Evolutionary conservation across 2,888 invertebrate species (phyloP), one percentile per base, ranked within the genome.

Genomic region (Thysanoteuthis rhombus): DNA sequence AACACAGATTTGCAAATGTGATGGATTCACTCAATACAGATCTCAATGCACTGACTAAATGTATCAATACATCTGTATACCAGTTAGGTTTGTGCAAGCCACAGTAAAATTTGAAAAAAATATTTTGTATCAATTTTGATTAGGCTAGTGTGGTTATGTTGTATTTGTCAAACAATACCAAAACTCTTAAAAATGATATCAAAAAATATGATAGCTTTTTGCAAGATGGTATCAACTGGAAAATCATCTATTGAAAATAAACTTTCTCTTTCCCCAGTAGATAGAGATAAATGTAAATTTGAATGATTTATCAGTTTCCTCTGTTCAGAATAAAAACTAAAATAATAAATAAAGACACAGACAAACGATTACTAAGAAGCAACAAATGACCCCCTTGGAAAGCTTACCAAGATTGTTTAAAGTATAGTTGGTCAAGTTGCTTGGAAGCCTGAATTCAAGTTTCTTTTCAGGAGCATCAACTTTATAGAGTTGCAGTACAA

Each of bases 341-440:
- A n/a, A 47, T 47, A 47, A 47, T 47, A 28, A 52, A 52, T 52
- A 52, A n/a, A 58, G 58, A 25, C 25, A 16, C 16, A 75, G n/a
- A 75, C 32, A n/a, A n/a, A 36, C 25, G 75, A 75, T 25, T 75
- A 36, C 75, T n/a, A 36, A 75, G 75, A 75, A 75, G 75, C n/a
- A 75, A 75, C 75, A 75, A 75, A 75, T 75, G 75, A 75, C 75
- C 75, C 75, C 92, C 45, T 92, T 92, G 92, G 39, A 92, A 42
- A 45, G 42, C 92, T 93, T 93, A 93, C 93, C 93, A 47, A 93
- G 58, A 58, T 93, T 52, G 39, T 93, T 93, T 52, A 93, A 47
- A 25, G 58, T 32, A 39, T 38, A 93, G 58, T 47, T 36, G 38
- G 47, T 93, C 45, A 93, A 39, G 36, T 93, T 38, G 58, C 39